Percentiles rank a stretch among this genome's conserved stretches.
phyloP scores from a whole-genome alignment of 2,888 invertebrate species.

The Dryococelus australis region DNA sequence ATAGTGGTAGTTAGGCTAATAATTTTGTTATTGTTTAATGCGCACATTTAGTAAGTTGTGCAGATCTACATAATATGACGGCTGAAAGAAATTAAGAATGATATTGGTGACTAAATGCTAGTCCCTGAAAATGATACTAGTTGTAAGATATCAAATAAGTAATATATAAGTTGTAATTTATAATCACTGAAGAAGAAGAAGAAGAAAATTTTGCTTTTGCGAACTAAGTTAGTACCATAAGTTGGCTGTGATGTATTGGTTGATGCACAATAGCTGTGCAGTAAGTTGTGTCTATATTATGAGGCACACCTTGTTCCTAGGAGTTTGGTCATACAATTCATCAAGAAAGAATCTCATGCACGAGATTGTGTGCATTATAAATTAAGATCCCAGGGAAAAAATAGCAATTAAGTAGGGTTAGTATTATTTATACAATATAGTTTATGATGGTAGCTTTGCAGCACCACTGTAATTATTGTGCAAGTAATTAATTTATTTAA shows the following conservation, averaged over 20 bases:
- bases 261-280: no score
- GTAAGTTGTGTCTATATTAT: neutral
- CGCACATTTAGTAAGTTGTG: neutral
- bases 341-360: no score
- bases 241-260: no score
- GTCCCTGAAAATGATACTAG: neutral
- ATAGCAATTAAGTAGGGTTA: neutral
- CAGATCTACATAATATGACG: neutral
- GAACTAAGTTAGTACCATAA: no score
- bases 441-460: neutral
- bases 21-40: neutral
- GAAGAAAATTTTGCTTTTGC: neutral
- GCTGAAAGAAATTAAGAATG: no score
- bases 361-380: neutral
- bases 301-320: neutral
- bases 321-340: neutral
- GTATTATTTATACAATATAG: neutral
- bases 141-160: neutral
- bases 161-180: neutral
- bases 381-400: neutral
- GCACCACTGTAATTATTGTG: neutral
- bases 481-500: neutral
- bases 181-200: neutral
- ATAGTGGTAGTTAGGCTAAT: neutral
- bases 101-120: neutral